A percentile compares a stretch with the other conserved stretches of the same genome.
Conservation (phyloP, 2,113 vertebrate species). For the Etia nguti region DNA sequence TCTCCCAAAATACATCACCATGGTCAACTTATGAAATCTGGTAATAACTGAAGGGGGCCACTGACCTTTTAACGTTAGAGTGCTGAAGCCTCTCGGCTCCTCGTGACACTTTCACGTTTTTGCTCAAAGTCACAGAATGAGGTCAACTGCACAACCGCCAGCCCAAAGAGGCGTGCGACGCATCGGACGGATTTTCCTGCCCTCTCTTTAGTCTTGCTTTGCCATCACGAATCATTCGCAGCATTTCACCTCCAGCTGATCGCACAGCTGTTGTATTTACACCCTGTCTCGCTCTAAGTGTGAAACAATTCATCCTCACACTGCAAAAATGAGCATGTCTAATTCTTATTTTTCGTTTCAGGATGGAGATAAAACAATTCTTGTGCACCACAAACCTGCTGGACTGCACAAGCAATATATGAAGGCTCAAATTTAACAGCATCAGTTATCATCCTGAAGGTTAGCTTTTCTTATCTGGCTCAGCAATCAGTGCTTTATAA, state of each 20-base stretch:
- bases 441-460: not conserved
- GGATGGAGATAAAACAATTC: not conserved
- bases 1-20: not conserved
- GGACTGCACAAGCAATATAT: not conserved
- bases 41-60: not conserved
- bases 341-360: not conserved
- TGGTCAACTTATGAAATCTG: not conserved
- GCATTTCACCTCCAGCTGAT: not conserved
- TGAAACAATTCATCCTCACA: not conserved
- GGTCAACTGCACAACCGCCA: fast-evolving
- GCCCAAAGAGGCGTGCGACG: too few relatives aligned
- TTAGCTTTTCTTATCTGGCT: not conserved
- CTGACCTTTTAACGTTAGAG: not conserved
- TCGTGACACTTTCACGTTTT: not conserved
- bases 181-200: not conserved
- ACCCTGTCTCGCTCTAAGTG: not conserved
- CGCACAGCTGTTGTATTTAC: not conserved
- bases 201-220: not conserved
- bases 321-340: too few relatives aligned
- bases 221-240: not conserved
- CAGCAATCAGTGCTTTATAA: too few relatives aligned
- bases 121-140: not conserved
- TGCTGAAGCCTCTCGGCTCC: not conserved
- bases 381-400: not conserved
- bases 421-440: not conserved